Conservation (phyloP, 2,113 vertebrate genomes). For the Gymnogyps californianus region DNA sequence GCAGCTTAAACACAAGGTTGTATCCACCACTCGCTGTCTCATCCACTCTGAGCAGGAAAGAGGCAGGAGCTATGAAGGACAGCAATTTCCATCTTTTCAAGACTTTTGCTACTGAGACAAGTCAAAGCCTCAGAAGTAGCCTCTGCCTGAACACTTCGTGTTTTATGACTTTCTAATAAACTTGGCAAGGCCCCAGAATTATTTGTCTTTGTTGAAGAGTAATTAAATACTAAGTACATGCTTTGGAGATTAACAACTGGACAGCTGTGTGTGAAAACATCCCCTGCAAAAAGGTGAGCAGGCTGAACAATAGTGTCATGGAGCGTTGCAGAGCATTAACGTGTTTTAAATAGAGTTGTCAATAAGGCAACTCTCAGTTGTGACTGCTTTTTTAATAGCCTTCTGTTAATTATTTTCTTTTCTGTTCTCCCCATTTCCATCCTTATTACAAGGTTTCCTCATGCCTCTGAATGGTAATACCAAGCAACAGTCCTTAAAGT, state of each 20-base stretch:
- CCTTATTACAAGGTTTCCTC: neutral
- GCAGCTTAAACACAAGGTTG: neutral
- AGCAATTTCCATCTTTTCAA: neutral
- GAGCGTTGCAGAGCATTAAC: rapidly evolving
- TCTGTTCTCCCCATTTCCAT: neutral
- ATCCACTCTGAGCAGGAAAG: neutral
- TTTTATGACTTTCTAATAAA: neutral
- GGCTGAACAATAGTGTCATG: neutral
- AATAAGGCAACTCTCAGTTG: neutral
- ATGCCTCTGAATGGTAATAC: neutral
- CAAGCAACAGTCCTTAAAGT: neutral
- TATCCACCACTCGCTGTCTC: rapidly evolving
- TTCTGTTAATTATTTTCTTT: neutral
- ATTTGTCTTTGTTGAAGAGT: neutral
- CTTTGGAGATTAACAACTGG: neutral
- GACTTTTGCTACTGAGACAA: neutral
- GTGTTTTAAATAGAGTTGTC: neutral
- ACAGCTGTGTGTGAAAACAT: neutral
- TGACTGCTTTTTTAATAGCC: neutral
- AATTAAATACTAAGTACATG: neutral
- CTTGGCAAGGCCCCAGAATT: neutral
- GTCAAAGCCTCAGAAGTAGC: neutral
- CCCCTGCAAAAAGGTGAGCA: neutral
- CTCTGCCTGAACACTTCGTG: neutral
- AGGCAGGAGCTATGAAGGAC: neutral